Evolutionary conservation across 1,140 invertebrate genomes (phyloP).

Genomic region (Zophobas atratus): DNA sequence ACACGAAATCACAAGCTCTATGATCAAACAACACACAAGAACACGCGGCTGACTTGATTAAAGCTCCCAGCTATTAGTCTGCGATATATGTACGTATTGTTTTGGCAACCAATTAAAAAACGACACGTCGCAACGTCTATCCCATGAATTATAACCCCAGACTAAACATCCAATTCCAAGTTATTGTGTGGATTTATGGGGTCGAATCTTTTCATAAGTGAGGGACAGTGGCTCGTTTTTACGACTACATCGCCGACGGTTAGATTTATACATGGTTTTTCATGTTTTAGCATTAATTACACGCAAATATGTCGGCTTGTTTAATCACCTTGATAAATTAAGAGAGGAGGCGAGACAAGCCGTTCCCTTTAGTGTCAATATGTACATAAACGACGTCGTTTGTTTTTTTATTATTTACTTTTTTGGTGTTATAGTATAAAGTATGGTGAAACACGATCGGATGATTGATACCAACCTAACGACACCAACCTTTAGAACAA

Average conservation of each 20-base stretch:
- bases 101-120: not conserved
- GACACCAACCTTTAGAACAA: not conserved
- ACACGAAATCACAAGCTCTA: not conserved
- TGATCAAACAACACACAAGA: conserved; percentile 6
- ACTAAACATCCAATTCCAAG: not conserved
- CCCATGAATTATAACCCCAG: not conserved
- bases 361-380: conserved; percentile 18
- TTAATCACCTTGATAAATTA: conserved; percentile 24
- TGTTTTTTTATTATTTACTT: conserved; percentile 4
- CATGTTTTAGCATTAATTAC: conserved; percentile 17
- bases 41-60: not conserved
- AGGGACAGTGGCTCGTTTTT: not conserved
- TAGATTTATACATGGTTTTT: not conserved
- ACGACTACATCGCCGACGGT: not conserved
- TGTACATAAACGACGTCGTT: conserved; percentile 3
- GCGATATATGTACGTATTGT: not conserved
- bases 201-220: conserved; percentile 4
- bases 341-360: not conserved
- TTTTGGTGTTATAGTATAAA: conserved; percentile 1
- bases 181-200: not conserved
- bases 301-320: conserved; percentile 15
- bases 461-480: conserved; percentile 26
- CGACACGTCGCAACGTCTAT: not conserved
- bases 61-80: not conserved
- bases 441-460: conserved; percentile 3